A percentile compares a stretch with the other conserved stretches of the same genome.
Evolutionary conservation across 2,888 invertebrate species (phyloP).

Genomic region (Athripsodes cinereus): DNA sequence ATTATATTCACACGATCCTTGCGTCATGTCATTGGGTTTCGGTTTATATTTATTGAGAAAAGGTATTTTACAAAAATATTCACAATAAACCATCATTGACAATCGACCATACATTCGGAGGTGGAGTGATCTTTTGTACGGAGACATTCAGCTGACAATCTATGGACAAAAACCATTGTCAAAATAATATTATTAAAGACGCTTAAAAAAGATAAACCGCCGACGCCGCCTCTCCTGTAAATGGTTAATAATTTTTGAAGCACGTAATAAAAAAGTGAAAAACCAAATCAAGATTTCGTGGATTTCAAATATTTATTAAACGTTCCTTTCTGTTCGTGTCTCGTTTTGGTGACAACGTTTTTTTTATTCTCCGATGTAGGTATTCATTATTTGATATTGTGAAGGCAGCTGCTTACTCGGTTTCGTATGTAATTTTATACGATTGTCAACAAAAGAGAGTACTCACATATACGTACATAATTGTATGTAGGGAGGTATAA

Average conservation of each 20-base stretch:
- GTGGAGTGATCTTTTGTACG: slow-evolving; percentile 17
- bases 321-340: too few relatives aligned
- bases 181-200: background rate
- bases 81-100: too few relatives aligned
- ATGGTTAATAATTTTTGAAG: too few relatives aligned
- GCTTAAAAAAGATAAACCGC: slow-evolving; percentile 9
- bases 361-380: too few relatives aligned
- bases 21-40: too few relatives aligned
- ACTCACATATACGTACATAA: background rate
- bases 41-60: too few relatives aligned
- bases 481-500: background rate
- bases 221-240: background rate
- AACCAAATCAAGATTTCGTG: too few relatives aligned
- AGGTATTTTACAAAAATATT: too few relatives aligned
- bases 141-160: slow-evolving; percentile 20
- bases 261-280: too few relatives aligned
- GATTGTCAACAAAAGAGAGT: slow-evolving; percentile 22
- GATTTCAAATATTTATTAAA: too few relatives aligned
- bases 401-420: slow-evolving; percentile 20
- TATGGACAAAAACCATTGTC: slow-evolving; percentile 21
- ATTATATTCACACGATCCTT: too few relatives aligned
- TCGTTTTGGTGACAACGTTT: too few relatives aligned
- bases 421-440: slow-evolving; percentile 26
- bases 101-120: background rate
- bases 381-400: slow-evolving; percentile 8